A percentile compares a stretch with the other conserved stretches of the same genome.
These are phyloP conservation scores for Diabrotica virgifera DNA, from an alignment of 1,140 invertebrate species.

Conservation along the genomic window DNA sequence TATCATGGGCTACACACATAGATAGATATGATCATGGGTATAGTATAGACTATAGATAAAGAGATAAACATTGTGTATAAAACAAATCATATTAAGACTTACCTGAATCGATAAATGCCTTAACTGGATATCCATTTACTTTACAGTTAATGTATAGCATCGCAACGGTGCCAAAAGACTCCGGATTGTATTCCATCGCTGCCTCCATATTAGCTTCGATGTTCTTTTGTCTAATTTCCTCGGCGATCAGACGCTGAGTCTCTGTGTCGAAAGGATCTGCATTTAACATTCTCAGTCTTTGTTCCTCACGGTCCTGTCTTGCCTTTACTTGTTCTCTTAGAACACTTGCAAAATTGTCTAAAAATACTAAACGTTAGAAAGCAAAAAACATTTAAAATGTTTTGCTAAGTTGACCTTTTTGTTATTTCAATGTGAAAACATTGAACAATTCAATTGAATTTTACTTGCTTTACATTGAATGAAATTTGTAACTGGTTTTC, in stretches of 20 bases:
- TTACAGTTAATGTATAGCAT: slow-evolving; percentile 97
- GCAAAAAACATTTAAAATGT: not conserved
- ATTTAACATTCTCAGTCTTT: slow-evolving; percentile 82
- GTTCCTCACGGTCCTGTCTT: slow-evolving; percentile 74
- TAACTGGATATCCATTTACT: slow-evolving; percentile 93
- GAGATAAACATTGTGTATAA: not conserved
- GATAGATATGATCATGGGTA: too few relatives aligned
- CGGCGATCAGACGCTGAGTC: slow-evolving; percentile 90
- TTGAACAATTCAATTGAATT: too few relatives aligned
- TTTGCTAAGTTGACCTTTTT: not conserved
- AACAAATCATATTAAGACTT: slow-evolving; percentile 23
- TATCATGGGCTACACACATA: too few relatives aligned
- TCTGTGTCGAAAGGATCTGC: slow-evolving; percentile 95
- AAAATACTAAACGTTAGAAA: slow-evolving; percentile 3
- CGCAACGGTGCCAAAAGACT: slow-evolving; percentile 94
- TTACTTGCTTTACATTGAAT: too few relatives aligned
- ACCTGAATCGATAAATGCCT: slow-evolving; percentile 97
- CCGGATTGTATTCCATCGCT: slow-evolving; percentile 97
- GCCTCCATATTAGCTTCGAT: slow-evolving; percentile 98
- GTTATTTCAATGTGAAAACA: too few relatives aligned
- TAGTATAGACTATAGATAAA: too few relatives aligned
- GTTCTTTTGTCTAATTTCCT: slow-evolving; percentile 93
- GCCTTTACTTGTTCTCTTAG: slow-evolving; percentile 78
- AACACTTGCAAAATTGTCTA: slow-evolving; percentile 79
- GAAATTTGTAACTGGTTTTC: too few relatives aligned